Percentiles rank a stretch among this genome's conserved stretches.
Evolutionary conservation across 2,113 vertebrate species (phyloP).

Genomic region (Passer montanus): DNA sequence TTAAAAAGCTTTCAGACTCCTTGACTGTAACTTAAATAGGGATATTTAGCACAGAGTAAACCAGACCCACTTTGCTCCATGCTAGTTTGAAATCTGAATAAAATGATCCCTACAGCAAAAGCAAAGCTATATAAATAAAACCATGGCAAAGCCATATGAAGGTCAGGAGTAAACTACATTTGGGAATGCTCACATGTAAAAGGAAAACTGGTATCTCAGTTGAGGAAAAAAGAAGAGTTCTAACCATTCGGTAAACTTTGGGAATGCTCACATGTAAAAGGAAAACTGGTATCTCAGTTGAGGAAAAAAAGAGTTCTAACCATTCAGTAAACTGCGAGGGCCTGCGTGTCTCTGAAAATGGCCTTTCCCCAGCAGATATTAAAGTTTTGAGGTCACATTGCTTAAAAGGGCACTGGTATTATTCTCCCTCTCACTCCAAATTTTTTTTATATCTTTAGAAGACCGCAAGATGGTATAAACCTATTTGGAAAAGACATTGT

Average conservation of each 20-base stretch:
- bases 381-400: neutral
- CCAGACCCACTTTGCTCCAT: neutral
- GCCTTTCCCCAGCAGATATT: neutral
- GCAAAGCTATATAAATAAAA: neutral
- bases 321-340: neutral
- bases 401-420: neutral
- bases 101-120: neutral
- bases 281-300: neutral
- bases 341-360: neutral
- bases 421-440: neutral
- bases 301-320: neutral
- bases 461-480: neutral
- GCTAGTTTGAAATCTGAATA: neutral
- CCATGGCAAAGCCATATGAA: neutral
- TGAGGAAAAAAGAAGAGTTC: neutral
- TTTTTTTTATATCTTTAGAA: neutral
- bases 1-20: neutral
- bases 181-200: neutral
- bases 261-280: neutral
- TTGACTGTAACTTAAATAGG: neutral
- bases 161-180: neutral
- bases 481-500: neutral
- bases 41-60: neutral
- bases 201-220: neutral
- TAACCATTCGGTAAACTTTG: neutral